Evolutionary conservation across 2,797 vertebrate species (phyloP), one percentile per base, ranked within the genome.

Genomic region (Antrozous pallidus): DNA sequence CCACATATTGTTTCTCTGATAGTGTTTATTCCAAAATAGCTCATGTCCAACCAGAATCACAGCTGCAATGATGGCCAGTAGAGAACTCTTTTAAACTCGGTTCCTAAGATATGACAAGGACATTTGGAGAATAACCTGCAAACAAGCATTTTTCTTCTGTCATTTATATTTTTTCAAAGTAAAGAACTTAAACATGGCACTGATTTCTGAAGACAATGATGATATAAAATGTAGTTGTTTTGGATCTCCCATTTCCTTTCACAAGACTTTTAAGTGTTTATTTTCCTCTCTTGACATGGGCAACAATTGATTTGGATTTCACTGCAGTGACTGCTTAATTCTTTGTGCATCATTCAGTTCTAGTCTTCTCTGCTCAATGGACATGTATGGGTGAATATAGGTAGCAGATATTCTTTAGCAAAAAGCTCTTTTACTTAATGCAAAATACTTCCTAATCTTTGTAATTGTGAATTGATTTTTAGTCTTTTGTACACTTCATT

Each of bases 381-480:
- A 70, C 36, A 38, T 70, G 74, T 91, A 16, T 75, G 13, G 24
- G n/a, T 51, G 28, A 82, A 54, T 38, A n/a, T 89, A 94, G 28
- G 18, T 49, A 4, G 74, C 0, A 20, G 2, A 1, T 38, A 18
- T 26, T 8, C 26, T 70, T 90, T 17, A 78, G 18, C 8, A 38
- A 77, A 33, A 77, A 74, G 6, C 14, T 88, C 69, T 89, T 63
- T 13, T 88, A n/a, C 11, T 91, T 88, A 90, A 86, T 83, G 61
- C 5, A 69, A 74, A 88, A 73, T n/a, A 65, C 5, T 0, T 6
- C 4, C 6, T 36, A 63, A 67, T 22, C 14, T 67, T 82, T 86
- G 42, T 90, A 49, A 82, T 89, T 77, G 58, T 13, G 20, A 71
- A 91, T 81, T 36, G 75, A 81, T 26, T 86, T 95, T 94, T 79